A percentile compares a stretch with the other conserved stretches of the same genome.
phyloP scores from a whole-genome alignment of 2,113 vertebrate genomes.

The Prinia subflava region DNA sequence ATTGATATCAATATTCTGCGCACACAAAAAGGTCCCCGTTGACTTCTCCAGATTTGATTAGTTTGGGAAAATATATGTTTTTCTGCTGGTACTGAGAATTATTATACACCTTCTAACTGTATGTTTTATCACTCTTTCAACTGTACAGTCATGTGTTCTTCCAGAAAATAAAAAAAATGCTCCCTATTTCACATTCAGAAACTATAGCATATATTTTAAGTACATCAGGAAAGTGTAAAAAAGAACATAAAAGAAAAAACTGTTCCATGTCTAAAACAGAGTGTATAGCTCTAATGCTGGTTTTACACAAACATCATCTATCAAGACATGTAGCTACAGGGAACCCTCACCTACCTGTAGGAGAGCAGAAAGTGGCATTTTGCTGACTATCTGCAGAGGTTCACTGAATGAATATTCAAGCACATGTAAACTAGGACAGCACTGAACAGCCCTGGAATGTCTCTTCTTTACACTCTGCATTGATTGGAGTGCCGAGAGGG shows the following conservation, averaged over 20 bases:
- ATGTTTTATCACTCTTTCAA: neutral
- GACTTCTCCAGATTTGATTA: neutral
- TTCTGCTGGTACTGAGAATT: neutral
- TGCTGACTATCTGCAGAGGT: constrained; percentile 1
- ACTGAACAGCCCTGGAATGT: constrained; percentile 27
- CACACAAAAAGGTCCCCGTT: neutral
- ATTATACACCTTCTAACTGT: neutral
- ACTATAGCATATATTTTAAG: neutral
- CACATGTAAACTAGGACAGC: constrained; percentile 43
- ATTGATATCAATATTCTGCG: neutral
- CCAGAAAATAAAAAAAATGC: neutral
- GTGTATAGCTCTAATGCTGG: neutral
- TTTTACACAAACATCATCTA: neutral
- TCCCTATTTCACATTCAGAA: neutral
- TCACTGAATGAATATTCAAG: constrained; percentile 50
- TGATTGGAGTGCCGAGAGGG: neutral
- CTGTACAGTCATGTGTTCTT: neutral
- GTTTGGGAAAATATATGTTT: neutral
- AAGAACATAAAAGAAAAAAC: neutral
- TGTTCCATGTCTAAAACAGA: neutral
- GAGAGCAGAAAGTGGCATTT: neutral
- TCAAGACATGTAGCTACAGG: neutral
- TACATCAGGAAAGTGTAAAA: neutral
- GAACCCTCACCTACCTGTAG: neutral
- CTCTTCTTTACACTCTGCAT: constrained; percentile 1